Base-by-base conservation (phyloP, 2,888 invertebrate genomes). In the Temnothorax rugatulus region DNA sequence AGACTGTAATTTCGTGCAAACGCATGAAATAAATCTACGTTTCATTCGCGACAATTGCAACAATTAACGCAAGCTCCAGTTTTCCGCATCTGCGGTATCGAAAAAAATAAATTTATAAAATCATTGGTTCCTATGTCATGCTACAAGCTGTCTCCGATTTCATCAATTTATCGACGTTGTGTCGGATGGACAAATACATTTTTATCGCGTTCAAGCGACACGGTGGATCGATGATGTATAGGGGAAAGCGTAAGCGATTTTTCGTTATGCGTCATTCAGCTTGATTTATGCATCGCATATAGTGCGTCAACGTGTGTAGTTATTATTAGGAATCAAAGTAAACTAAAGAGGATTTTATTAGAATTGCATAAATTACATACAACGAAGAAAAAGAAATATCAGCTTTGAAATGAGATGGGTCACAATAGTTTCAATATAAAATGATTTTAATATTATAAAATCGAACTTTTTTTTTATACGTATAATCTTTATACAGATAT, bases 211-310 rank as follows among this genome's bases (percentile, higher is more conserved):
- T 25, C 25, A 18, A 47, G 18, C 11, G 18, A 77, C 69, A 41
- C 3, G 8, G 8, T 41, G 69, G 25, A 79, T 69, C 29, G 44
- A 34, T 25, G 44, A 34, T 25, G 34, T 44, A 38, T 69, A 57
- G 18, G n/a, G 29, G 29, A 25, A 44, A 59, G 13, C 38, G 38
- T 54, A 68, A 66, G 77, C 57, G 54, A 79, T 73, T 79, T 79
- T 79, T 79, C 34, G 44, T 64, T 76, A 25, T 54, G 38, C 41
- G 41, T 18, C n/a, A 73, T 73, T 59, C 25, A 15, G 47, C 5
- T 73, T 73, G 74, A 73, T 81, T 81, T 81, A 81, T 71, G 21
- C 34, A 59, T 57, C 52, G 64, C 25, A 25, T 38, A 13, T n/a
- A 77, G 13, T 44, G 13, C 4, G 34, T 5, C n/a, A 57, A 59